A percentile compares a stretch with the other conserved stretches of the same genome.
These are phyloP conservation scores for Mormyrus proboscirostris DNA, from an alignment of 2,797 vertebrate species.

Conservation along the genomic window DNA sequence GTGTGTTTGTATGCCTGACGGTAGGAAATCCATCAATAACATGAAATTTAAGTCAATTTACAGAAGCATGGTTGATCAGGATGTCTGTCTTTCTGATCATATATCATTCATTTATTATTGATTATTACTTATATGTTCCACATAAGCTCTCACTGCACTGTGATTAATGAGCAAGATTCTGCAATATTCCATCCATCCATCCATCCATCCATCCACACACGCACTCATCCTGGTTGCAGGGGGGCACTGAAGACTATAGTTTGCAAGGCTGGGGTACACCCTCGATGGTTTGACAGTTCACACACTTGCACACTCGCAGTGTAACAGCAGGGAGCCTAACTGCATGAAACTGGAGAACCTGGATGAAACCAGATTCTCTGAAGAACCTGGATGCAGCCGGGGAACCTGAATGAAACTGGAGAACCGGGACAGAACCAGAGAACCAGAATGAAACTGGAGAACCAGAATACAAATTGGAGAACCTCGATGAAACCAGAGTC, in stretches of 20 bases:
- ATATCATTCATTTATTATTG: background rate
- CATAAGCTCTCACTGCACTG: background rate
- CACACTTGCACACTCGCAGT: background rate
- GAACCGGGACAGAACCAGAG: background rate
- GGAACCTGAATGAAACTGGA: background rate
- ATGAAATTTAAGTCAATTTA: background rate
- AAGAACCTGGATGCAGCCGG: background rate
- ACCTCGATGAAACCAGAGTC: background rate
- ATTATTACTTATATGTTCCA: background rate
- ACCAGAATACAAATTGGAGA: background rate
- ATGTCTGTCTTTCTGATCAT: background rate
- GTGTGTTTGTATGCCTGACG: background rate
- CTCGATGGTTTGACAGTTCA: background rate
- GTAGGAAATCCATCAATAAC: background rate
- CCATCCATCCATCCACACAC: background rate
- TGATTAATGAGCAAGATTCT: background rate
- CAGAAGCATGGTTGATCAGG: background rate
- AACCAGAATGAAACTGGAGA: background rate
- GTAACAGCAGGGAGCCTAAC: background rate
- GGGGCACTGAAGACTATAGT: background rate
- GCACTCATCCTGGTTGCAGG: background rate
- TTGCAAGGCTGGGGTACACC: background rate
- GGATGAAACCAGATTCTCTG: background rate
- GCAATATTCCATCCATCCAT: background rate
- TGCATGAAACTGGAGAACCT: background rate